Evolutionary conservation across 1,140 invertebrate genomes (phyloP).

Genomic region (Heliconius hewitsoni): DNA sequence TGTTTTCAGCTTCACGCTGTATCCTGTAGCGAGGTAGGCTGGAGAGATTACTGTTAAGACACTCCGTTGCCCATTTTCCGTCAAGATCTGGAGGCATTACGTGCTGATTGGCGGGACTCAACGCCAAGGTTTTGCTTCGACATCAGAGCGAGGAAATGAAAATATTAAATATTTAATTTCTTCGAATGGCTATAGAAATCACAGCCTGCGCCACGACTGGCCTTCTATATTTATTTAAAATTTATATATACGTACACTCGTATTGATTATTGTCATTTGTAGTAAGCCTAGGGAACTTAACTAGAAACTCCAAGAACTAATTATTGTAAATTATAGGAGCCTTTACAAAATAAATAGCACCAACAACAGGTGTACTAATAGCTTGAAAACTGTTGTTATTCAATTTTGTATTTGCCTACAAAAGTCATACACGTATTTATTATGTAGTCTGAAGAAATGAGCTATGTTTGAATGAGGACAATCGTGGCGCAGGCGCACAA

Average conservation of each 20-base stretch:
- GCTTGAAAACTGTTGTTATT: not conserved
- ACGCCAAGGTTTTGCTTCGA: too few species aligned
- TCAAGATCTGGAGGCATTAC: too few species aligned
- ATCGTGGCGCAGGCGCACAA: too few species aligned
- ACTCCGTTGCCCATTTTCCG: too few species aligned
- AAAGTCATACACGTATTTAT: not conserved
- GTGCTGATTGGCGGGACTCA: too few species aligned
- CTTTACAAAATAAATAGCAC: not conserved
- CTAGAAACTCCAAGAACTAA: constrained; percentile 4
- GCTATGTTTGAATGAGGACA: not conserved
- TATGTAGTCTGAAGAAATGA: not conserved
- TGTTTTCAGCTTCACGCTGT: too few species aligned
- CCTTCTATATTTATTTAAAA: not conserved
- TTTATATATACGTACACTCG: not conserved
- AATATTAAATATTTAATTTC: too few species aligned
- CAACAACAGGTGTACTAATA: not conserved
- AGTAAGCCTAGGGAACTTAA: not conserved
- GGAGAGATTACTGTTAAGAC: too few species aligned
- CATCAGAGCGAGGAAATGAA: too few species aligned
- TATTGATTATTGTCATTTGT: not conserved
- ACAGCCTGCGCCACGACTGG: too few species aligned
- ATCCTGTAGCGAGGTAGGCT: too few species aligned
- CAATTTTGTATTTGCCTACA: not conserved
- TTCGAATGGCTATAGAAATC: too few species aligned
- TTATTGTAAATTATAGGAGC: constrained; percentile 1